Conservation (phyloP, 2,888 invertebrate genomes). For the Eristalis tenax region DNA sequence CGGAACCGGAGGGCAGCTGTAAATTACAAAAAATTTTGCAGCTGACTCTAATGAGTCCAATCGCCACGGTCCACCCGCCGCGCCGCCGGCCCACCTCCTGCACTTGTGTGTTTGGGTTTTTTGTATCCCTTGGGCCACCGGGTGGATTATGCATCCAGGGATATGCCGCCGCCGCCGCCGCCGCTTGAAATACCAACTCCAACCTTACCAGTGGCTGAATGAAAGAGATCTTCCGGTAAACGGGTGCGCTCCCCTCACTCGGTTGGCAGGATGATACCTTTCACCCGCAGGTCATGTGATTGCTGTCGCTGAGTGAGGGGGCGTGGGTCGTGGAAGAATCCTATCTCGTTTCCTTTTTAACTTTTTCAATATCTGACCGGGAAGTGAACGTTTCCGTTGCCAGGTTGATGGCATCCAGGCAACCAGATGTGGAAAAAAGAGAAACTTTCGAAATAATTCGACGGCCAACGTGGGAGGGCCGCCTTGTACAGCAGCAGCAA, state of each 20-base stretch:
- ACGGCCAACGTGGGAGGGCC: not conserved
- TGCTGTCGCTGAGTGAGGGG: not conserved
- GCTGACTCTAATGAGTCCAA: slow-evolving; percentile 55
- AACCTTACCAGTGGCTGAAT: not conserved
- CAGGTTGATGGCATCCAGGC: slow-evolving; percentile 31
- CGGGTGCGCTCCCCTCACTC: not conserved
- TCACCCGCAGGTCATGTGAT: not conserved
- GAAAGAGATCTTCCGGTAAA: not conserved
- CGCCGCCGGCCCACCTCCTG: not conserved
- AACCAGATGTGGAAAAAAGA: not conserved
- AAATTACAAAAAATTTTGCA: slow-evolving; percentile 48
- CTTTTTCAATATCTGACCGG: slow-evolving; percentile 54
- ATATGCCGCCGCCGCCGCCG: no score
- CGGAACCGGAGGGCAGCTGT: slow-evolving; percentile 23
- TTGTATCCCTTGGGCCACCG: not conserved
- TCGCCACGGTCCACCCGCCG: not conserved
- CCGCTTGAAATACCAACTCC: slow-evolving; percentile 20
- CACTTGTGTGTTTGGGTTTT: not conserved
- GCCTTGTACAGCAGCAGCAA: not conserved
- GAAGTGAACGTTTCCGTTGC: slow-evolving; percentile 34
- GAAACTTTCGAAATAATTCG: not conserved
- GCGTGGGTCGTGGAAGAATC: not conserved
- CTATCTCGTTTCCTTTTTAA: slow-evolving; percentile 15
- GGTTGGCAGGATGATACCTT: not conserved
- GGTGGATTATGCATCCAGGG: not conserved